Base-by-base conservation (phyloP, 1,140 invertebrate species). In the Drosophila chauvacae region DNA sequence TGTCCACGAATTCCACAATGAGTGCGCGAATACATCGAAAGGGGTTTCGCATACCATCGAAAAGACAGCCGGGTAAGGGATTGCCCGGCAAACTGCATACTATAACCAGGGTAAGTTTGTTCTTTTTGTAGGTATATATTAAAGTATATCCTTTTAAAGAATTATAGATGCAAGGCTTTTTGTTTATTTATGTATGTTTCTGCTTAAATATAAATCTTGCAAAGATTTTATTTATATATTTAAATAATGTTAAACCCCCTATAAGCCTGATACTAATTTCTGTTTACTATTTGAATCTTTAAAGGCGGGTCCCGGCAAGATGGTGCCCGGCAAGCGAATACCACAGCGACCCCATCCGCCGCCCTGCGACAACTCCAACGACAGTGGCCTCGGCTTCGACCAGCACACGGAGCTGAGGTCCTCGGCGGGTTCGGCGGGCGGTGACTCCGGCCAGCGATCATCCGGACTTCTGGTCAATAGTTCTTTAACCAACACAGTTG, bases 351-450 rank as follows among this genome's bases (percentile, higher is more conserved):
- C 85, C 20, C 91, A 92, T 84, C 92, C 90, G 57, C 82, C 91
- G 37, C 92, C 93, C 35, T 96, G 96, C 91, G 96, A 97, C 92
- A 97, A 96, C 93, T 97, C 96, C 35, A 97, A 97, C 93, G 96
- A 97, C 91, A 97, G 96, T 69, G 96, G 96, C 23, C 94, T 97
- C 56, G 96, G 96, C 28, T 96, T 96, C 55, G 96, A 96, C 85
- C 95, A 96, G 60, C 92, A 93, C 64, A 81, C 92, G 28, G 93
- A 94, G 74, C 33, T 91, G 28, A 71, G 85, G 23, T 48, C 68
- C 47, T 56, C 48, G 51, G 51, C 55, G 14, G 66, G 44, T 4
- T 11, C 64, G 57, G 58, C 23, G 47, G 50, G 44, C n/a, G 65
- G 37, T 9, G 53, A 50, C n/a, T 28, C 62, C 14, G 45, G 45